Evolutionary conservation across 2,888 invertebrate genomes (phyloP), one percentile per base, ranked within the genome.

Genomic region (Heliconius ismenius): DNA sequence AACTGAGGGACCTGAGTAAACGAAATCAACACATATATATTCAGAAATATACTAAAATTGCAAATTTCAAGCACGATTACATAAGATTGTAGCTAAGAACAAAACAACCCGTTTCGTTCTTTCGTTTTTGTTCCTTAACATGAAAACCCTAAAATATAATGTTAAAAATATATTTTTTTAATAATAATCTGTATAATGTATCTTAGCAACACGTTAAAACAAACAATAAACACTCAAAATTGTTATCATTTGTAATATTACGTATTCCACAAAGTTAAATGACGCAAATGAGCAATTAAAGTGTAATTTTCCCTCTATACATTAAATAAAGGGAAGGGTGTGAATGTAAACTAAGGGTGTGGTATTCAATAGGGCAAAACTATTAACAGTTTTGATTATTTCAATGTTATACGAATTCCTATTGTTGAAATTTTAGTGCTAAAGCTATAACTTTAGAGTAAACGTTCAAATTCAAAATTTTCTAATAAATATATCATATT

Each of bases 281-380:
- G 85, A 85, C 83, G 83, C 85, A 86, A 87, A 86, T 86, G 85
- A 85, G 82, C 87, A 84, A 87, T 87, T 86, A 87, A 85, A 85
- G 82, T 83, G 85, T 86, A 86, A 86, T 86, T 87, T 84, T 82
- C 83, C 80, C 77, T 80, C 77, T 77, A 75, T 68, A 78, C 78
- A 78, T 75, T 78, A 78, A 77, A 74, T 70, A 70, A 70, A 70
- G 32, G 69, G 73, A 75, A 69, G 80, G 78, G 78, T 77, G 77
- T 73, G 63, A 72, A 62, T 73, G 36, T 73, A 43, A 72, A 65
- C 63, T 68, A 54, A 75, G 77, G 78, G 76, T 54, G 63, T n/a
- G 49, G 73, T 73, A 67, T 69, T 73, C 62, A 73, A 73, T 73
- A 60, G 73, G 73, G 26, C 49, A 62, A 73, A 73, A 73, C 73